These are phyloP conservation scores for Lepidurus arcticus DNA, from an alignment of 1,140 invertebrate species.

Conservation along the genomic window DNA sequence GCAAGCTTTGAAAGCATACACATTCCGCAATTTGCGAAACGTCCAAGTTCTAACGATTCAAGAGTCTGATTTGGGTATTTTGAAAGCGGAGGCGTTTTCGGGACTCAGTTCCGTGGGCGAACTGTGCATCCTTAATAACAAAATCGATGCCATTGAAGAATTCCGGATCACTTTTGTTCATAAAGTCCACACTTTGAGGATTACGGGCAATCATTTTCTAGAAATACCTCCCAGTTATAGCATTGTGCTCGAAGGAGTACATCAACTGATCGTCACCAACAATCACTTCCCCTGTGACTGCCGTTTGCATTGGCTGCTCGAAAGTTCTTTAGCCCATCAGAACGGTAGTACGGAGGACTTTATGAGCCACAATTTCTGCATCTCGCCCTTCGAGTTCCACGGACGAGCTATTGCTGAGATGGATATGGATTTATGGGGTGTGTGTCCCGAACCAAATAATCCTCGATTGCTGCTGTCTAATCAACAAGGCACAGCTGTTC, in stretches of 20 bases:
- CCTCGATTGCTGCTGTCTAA: not conserved
- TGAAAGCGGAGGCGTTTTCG: slow-evolving; percentile 63
- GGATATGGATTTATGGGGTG: slow-evolving; percentile 59
- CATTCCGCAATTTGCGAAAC: slow-evolving; percentile 66
- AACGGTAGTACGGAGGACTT: slow-evolving; percentile 57
- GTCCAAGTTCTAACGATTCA: slow-evolving; percentile 48
- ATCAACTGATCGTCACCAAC: slow-evolving; percentile 58
- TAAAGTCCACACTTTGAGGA: slow-evolving; percentile 59
- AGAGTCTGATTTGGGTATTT: slow-evolving; percentile 65
- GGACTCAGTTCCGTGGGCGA: slow-evolving; percentile 60
- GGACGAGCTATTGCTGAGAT: slow-evolving; percentile 63
- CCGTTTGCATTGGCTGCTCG: slow-evolving; percentile 64
- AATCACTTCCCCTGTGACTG: slow-evolving; percentile 82
- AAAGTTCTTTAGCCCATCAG: slow-evolving; percentile 57
- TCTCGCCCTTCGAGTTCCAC: slow-evolving; percentile 72
- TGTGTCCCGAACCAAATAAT: slow-evolving; percentile 55
- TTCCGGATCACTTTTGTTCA: slow-evolving; percentile 60
- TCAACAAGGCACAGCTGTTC: not conserved
- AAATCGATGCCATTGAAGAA: slow-evolving; percentile 67
- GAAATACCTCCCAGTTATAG: slow-evolving; percentile 60
- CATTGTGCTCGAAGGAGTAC: slow-evolving; percentile 57
- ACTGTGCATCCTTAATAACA: slow-evolving; percentile 68
- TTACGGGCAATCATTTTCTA: slow-evolving; percentile 73
- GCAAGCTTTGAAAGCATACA: slow-evolving; percentile 57
- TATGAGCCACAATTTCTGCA: slow-evolving; percentile 69